Evolutionary conservation across 2,797 vertebrate genomes (phyloP).

Genomic region (Acomys russatus): DNA sequence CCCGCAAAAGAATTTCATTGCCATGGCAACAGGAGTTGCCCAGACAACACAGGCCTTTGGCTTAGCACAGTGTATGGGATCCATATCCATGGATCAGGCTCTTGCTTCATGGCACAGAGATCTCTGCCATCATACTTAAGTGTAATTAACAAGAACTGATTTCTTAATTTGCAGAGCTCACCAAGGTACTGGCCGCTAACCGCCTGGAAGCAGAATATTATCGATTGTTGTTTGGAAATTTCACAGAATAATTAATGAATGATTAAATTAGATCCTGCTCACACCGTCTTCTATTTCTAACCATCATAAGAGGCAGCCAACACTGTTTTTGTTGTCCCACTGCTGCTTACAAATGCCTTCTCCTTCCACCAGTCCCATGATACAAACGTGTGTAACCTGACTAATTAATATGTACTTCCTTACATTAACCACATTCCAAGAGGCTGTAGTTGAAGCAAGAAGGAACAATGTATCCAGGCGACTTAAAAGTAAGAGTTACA

Average conservation of each 20-base stretch:
- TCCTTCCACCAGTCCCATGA: not conserved
- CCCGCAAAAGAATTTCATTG: slow-evolving; percentile 85
- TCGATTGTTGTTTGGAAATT: slow-evolving; percentile 76
- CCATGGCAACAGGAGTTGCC: slow-evolving; percentile 91
- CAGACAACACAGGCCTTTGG: slow-evolving; percentile 85
- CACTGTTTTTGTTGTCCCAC: slow-evolving; percentile 34
- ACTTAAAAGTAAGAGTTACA: slow-evolving; percentile 56
- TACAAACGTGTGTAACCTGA: not conserved
- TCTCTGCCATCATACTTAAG: slow-evolving; percentile 73
- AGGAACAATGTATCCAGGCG: not conserved
- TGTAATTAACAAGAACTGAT: slow-evolving; percentile 77
- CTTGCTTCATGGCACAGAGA: slow-evolving; percentile 37
- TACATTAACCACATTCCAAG: not conserved
- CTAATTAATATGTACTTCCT: slow-evolving; percentile 54
- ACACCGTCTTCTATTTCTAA: slow-evolving; percentile 62
- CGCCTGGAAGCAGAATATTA: slow-evolving; percentile 77
- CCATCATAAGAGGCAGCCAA: not conserved
- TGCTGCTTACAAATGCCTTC: slow-evolving; percentile 25
- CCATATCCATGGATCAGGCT: slow-evolving; percentile 39
- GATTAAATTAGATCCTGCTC: slow-evolving; percentile 75
- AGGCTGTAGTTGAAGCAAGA: slow-evolving; percentile 13
- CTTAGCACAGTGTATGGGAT: slow-evolving; percentile 79
- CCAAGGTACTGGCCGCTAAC: slow-evolving; percentile 65
- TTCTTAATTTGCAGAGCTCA: slow-evolving; percentile 68
- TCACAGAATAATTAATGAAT: slow-evolving; percentile 76